Conservation (phyloP, 2,888 invertebrate genomes). For the Apamea anceps region DNA sequence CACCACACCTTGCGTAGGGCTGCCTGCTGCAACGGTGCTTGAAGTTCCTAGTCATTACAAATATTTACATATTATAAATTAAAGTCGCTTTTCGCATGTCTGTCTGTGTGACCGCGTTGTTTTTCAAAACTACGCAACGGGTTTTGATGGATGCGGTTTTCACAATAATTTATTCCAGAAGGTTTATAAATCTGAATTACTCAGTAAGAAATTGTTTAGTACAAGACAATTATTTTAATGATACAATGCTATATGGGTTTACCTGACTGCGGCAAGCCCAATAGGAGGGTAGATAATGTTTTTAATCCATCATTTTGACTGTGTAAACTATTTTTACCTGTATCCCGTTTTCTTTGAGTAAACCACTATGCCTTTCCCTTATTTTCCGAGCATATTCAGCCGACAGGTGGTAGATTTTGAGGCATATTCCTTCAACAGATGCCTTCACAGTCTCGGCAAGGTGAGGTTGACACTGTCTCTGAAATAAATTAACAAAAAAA, state of each 20-base stretch:
- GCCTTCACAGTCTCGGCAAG: conserved; percentile 98
- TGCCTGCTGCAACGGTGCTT: conserved; percentile 92
- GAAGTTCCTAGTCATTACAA: conserved; percentile 84
- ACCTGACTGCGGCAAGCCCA: neutral
- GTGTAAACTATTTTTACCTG: conserved; percentile 74
- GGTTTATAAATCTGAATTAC: neutral
- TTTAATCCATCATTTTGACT: neutral
- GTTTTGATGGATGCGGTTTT: neutral
- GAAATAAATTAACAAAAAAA: conserved; percentile 66
- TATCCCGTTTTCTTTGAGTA: conserved; percentile 97
- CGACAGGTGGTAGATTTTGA: conserved; percentile 97
- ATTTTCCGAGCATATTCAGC: conserved; percentile 98
- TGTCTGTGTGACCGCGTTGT: neutral
- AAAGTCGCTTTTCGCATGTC: neutral
- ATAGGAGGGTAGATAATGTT: neutral
- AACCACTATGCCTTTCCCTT: conserved; percentile 95
- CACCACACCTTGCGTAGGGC: conserved; percentile 97
- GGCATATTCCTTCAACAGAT: conserved; percentile 98
- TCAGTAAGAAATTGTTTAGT: neutral
- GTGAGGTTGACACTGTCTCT: conserved; percentile 98
- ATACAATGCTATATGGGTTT: neutral
- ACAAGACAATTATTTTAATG: neutral
- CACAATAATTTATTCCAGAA: neutral
- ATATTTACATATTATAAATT: neutral
- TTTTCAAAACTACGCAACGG: neutral